Evolutionary conservation across 2,797 vertebrate genomes (phyloP).

Genomic region (Halcyon smyrnensis): DNA sequence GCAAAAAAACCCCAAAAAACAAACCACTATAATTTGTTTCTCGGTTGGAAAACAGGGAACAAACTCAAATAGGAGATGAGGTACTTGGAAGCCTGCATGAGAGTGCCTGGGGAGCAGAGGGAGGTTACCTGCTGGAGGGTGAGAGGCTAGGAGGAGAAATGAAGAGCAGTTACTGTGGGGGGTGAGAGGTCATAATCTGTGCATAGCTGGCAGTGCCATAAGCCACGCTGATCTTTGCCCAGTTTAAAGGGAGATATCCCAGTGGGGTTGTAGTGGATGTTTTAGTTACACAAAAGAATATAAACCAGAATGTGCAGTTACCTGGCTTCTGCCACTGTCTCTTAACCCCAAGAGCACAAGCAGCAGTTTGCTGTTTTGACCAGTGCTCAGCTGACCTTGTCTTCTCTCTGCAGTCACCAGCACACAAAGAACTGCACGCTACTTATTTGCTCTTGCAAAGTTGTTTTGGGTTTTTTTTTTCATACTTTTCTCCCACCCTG

Average conservation of each 20-base stretch:
- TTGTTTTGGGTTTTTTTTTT: not conserved
- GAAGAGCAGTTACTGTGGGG: not conserved
- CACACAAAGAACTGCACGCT: not conserved
- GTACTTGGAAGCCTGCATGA: fast-evolving
- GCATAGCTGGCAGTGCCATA: not conserved
- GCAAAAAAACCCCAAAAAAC: not conserved
- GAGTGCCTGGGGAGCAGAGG: not conserved
- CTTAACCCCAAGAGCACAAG: not conserved
- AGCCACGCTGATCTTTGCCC: not conserved
- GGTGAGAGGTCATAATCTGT: not conserved
- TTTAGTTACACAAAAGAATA: not conserved
- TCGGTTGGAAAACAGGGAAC: not conserved
- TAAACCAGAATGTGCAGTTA: not conserved
- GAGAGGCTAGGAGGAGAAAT: not conserved
- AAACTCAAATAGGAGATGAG: not conserved
- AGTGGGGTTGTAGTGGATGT: not conserved
- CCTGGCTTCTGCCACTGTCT: not conserved
- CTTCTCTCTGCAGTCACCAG: not conserved
- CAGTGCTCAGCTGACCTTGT: not conserved
- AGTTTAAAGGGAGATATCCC: not conserved
- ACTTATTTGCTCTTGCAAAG: not conserved
- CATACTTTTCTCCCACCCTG: not conserved
- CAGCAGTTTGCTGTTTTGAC: not conserved
- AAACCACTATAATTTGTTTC: fast-evolving
- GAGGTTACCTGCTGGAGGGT: not conserved